Conservation (phyloP, 1,140 invertebrate genomes). For the Drosophila neocordata region DNA sequence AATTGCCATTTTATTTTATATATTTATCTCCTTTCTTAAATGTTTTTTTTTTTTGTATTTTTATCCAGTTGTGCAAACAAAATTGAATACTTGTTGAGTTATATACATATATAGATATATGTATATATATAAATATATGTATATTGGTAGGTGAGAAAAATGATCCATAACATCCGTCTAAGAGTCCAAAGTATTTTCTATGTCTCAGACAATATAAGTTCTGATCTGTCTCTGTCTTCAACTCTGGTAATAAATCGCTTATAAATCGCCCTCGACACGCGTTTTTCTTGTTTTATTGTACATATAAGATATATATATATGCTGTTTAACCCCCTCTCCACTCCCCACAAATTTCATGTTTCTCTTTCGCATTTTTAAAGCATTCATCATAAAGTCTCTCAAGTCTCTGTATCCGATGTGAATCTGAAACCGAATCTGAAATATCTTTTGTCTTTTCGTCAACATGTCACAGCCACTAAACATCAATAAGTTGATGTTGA, state of each 20-base stretch:
- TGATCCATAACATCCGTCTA: background rate
- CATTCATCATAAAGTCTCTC: constrained; percentile 67
- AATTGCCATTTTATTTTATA: constrained; percentile 68
- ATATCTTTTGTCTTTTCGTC: constrained; percentile 70
- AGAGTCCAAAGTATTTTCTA: constrained; percentile 1
- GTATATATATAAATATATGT: no score
- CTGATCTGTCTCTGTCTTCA: constrained; percentile 15
- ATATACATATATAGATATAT: background rate
- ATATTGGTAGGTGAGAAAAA: constrained; percentile 4
- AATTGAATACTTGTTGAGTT: constrained; percentile 32
- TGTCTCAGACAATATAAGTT: constrained; percentile 9
- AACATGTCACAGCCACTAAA: constrained; percentile 73
- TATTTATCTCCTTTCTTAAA: constrained; percentile 42
- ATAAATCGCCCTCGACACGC: constrained; percentile 69
- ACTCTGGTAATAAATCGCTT: constrained; percentile 63
- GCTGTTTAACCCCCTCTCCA: background rate
- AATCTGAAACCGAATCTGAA: constrained; percentile 39
- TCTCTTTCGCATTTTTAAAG: constrained; percentile 59
- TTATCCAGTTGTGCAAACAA: constrained; percentile 69
- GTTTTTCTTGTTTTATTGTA: constrained; percentile 46
- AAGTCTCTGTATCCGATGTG: constrained; percentile 24
- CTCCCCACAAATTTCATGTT: constrained; percentile 21
- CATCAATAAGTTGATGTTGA: constrained; percentile 64
- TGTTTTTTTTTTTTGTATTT: constrained; percentile 46
- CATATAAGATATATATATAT: background rate